Conservation (phyloP, 2,888 invertebrate genomes). For the Thymelicus lineola region DNA sequence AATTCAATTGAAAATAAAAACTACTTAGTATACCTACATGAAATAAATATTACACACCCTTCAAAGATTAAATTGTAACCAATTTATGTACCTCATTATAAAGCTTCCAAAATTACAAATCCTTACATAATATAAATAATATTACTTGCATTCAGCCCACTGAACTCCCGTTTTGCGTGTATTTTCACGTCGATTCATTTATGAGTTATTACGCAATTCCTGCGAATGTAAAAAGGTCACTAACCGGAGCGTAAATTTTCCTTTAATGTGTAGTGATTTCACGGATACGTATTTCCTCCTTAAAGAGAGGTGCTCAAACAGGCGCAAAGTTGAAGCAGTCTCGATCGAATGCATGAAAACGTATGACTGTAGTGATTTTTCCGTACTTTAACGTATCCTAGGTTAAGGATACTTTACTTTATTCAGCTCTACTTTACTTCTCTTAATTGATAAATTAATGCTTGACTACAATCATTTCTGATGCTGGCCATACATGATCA, state of each 20-base stretch:
- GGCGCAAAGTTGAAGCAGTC: not conserved
- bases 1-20: no score
- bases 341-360: not conserved
- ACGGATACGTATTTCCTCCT: slow-evolving; percentile 13
- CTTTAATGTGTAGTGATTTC: slow-evolving; percentile 28
- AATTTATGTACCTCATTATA: no score
- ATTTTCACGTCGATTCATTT: not conserved
- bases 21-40: no score
- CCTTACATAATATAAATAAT: no score
- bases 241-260: slow-evolving; percentile 22
- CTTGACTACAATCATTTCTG: no score
- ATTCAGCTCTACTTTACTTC: not conserved
- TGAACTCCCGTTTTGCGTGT: not conserved
- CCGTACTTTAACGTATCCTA: not conserved
- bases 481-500: no score
- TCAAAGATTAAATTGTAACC: no score
- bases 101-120: not conserved
- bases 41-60: no score
- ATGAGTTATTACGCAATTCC: slow-evolving; percentile 13
- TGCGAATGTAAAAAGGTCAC: slow-evolving; percentile 22
- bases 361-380: not conserved
- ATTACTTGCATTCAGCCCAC: not conserved
- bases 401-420: not conserved
- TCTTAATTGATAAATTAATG: no score
- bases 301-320: not conserved